These are phyloP conservation scores for Dasyurus viverrinus DNA, from an alignment of 2,113 vertebrate genomes.

Conservation along the genomic window DNA sequence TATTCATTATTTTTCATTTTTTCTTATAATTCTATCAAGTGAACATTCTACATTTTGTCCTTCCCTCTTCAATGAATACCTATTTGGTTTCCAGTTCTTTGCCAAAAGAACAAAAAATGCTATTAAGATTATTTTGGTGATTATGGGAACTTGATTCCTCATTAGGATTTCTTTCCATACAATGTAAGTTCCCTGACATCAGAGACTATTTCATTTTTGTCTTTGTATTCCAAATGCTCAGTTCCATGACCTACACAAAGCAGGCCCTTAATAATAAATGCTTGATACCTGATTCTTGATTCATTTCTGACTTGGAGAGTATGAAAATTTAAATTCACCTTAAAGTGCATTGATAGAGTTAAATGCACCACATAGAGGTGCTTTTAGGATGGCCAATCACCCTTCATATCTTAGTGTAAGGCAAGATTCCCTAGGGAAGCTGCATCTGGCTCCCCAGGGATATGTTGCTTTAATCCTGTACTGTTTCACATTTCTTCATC, in stretches of 20 bases:
- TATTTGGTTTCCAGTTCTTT: not conserved
- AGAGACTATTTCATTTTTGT: not conserved
- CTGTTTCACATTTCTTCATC: slow-evolving; percentile 10
- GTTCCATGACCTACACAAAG: not conserved
- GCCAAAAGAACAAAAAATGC: too few relatives aligned
- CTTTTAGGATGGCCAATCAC: not conserved
- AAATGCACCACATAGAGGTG: not conserved
- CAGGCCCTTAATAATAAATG: not conserved
- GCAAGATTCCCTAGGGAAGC: not conserved
- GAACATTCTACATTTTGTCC: not conserved
- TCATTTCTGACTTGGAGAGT: not conserved
- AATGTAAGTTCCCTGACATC: not conserved
- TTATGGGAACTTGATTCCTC: not conserved
- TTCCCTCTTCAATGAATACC: not conserved
- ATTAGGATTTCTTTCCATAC: not conserved
- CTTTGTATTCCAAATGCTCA: not conserved
- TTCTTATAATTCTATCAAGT: not conserved
- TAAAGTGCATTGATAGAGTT: not conserved
- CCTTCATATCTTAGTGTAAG: not conserved
- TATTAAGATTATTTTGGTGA: not conserved
- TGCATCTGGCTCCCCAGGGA: not conserved
- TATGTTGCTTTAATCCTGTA: not conserved
- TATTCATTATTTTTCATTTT: not conserved
- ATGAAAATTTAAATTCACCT: not conserved
- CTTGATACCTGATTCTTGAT: not conserved